Conservation (phyloP, 2,113 vertebrate genomes). For the Phylloscopus whistleri region DNA sequence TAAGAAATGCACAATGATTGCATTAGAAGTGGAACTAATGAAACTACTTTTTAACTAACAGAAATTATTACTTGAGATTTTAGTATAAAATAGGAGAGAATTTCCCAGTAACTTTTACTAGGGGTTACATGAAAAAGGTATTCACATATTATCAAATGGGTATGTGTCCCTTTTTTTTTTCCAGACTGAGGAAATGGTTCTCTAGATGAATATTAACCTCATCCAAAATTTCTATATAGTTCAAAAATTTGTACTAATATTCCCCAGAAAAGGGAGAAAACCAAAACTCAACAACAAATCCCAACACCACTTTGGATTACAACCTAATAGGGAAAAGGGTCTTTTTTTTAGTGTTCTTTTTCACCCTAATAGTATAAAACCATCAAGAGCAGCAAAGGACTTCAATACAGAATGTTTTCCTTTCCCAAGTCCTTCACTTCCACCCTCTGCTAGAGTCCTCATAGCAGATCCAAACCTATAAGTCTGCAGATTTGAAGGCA, state of each 20-base stretch:
- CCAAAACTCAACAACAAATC: background rate
- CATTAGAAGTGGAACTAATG: background rate
- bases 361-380: background rate
- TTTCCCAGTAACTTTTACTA: background rate
- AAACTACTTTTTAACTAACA: background rate
- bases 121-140: background rate
- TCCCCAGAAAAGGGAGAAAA: background rate
- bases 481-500: background rate
- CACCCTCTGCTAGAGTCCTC: background rate
- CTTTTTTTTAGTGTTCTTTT: background rate
- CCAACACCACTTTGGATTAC: background rate
- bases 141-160: background rate
- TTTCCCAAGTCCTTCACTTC: background rate
- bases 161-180: too few species aligned
- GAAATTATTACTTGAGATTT: background rate
- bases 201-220: background rate
- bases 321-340: background rate
- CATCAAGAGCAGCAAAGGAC: background rate
- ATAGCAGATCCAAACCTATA: background rate
- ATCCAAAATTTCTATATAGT: background rate
- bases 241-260: background rate
- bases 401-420: background rate
- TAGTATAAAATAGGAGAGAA: accelerated
- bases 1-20: background rate
- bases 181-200: background rate